These are phyloP conservation scores for Clavelina lepadiformis DNA, from an alignment of 23 tunicate genomes.

Conservation along the genomic window DNA sequence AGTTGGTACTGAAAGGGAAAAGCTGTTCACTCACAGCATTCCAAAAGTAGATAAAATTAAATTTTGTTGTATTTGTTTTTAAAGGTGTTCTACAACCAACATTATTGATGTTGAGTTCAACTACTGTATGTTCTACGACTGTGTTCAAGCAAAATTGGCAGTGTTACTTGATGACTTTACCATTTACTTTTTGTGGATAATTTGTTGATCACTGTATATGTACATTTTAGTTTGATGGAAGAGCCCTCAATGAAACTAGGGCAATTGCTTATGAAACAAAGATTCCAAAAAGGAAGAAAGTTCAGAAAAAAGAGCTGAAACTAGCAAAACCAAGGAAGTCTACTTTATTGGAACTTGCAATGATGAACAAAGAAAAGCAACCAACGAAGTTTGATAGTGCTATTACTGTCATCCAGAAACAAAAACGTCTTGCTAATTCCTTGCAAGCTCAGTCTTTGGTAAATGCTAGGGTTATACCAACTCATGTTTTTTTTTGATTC, in stretches of 20 bases:
- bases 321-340: conserved; percentile 11
- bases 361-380: conserved; percentile 5
- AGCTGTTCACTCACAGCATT: conserved; percentile 56
- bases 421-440: conserved; percentile 16
- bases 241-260: conserved; percentile 39
- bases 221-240: conserved; percentile 39
- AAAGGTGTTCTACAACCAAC: not conserved
- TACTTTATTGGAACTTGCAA: conserved; percentile 66
- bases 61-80: not conserved
- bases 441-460: not conserved
- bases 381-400: not conserved
- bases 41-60: conserved; percentile 47
- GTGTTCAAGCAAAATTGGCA: too few species aligned
- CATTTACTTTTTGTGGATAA: too few species aligned
- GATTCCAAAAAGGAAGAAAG: conserved; percentile 20
- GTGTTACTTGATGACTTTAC: too few species aligned
- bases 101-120: not conserved
- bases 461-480: too few species aligned
- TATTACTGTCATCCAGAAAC: conserved; percentile 22
- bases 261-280: conserved; percentile 55
- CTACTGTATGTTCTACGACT: too few species aligned
- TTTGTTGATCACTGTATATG: too few species aligned
- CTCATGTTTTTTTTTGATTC: too few species aligned
- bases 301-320: conserved; percentile 6
- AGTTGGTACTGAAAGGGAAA: conserved; percentile 77